A percentile compares a stretch with the other conserved stretches of the same genome.
These are phyloP conservation scores for Heliconius melpomene DNA, from an alignment of 1,140 invertebrate species.

Conservation along the genomic window DNA sequence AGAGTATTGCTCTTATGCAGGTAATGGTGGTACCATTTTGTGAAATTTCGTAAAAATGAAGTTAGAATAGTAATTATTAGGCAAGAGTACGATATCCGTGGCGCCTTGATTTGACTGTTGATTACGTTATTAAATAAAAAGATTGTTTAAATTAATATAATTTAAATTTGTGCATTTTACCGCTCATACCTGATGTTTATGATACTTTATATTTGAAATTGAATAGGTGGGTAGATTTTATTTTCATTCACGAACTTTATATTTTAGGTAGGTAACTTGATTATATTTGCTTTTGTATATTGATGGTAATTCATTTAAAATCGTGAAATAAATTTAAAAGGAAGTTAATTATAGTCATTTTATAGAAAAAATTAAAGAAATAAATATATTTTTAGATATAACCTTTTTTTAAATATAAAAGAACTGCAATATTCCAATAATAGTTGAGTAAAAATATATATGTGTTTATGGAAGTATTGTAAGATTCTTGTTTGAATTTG, in stretches of 20 bases:
- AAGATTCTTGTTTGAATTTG: too few species aligned
- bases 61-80: not conserved
- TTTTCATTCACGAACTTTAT: not conserved
- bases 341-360: not conserved
- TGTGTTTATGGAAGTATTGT: too few species aligned
- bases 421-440: too few species aligned
- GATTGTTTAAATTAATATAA: too few species aligned
- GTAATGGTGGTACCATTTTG: slow-evolving; percentile 51
- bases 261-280: not conserved
- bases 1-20: slow-evolving; percentile 46
- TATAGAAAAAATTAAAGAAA: not conserved
- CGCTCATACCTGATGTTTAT: not conserved
- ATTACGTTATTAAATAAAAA: too few species aligned
- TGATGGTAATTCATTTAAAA: not conserved
- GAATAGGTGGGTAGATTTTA: not conserved
- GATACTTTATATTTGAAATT: not conserved
- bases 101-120: too few species aligned
- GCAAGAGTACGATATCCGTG: too few species aligned
- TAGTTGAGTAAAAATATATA: too few species aligned
- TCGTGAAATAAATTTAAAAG: not conserved
- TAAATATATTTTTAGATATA: not conserved
- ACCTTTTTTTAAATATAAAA: not conserved
- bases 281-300: not conserved
- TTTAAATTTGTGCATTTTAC: not conserved
- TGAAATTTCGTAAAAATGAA: not conserved